These are phyloP conservation scores for Hyppa rectilinea DNA, from an alignment of 2,888 invertebrate species.

Conservation along the genomic window DNA sequence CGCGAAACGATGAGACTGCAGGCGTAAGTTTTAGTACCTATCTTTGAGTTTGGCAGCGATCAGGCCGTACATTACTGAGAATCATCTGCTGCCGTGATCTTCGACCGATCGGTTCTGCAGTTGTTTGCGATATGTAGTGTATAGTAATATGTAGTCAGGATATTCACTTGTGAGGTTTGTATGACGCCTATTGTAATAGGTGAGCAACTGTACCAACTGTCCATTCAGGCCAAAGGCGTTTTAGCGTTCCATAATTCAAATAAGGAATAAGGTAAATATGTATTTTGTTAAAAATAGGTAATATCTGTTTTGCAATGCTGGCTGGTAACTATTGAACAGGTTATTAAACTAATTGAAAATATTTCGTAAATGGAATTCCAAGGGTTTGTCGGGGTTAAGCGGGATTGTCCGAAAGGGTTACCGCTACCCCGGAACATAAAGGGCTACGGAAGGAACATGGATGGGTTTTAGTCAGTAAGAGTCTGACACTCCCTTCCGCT, in stretches of 20 bases:
- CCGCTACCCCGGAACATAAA: too few relatives aligned
- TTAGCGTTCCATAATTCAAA: not conserved
- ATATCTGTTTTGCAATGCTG: slow-evolving; percentile 3
- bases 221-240: not conserved
- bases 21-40: slow-evolving; percentile 50
- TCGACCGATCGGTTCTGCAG: slow-evolving; percentile 27
- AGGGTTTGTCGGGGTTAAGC: too few relatives aligned
- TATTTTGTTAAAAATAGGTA: not conserved
- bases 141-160: slow-evolving; percentile 16
- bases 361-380: slow-evolving; percentile 6
- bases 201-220: not conserved
- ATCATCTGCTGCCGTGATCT: slow-evolving; percentile 39
- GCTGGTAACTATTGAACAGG: not conserved
- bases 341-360: not conserved
- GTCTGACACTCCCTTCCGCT: too few relatives aligned
- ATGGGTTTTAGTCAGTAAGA: too few relatives aligned
- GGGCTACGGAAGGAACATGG: too few relatives aligned
- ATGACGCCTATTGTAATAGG: not conserved
- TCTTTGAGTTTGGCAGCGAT: slow-evolving; percentile 56
- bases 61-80: slow-evolving; percentile 49
- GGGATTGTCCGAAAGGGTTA: too few relatives aligned
- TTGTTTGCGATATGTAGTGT: slow-evolving; percentile 47
- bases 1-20: slow-evolving; percentile 34
- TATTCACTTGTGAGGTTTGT: slow-evolving; percentile 8
- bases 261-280: not conserved